phyloP scores from a whole-genome alignment of 2,797 vertebrate genomes.

The Sphaeramia orbicularis region DNA sequence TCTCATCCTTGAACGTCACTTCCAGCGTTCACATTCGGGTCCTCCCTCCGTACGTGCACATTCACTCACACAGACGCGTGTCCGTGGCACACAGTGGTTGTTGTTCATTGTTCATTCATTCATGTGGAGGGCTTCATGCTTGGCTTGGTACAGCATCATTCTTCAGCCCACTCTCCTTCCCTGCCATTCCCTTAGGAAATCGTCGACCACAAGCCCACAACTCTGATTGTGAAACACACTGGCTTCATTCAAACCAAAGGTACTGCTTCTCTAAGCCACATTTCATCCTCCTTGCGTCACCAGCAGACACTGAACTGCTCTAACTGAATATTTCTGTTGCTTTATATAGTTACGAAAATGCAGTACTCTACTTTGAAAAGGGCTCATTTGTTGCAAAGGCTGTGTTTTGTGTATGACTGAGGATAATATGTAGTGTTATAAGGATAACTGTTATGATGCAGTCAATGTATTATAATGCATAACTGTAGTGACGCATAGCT shows the following conservation, averaged over 20 bases:
- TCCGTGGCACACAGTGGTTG: constrained; percentile 69
- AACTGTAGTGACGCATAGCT: background rate
- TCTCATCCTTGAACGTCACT: constrained; percentile 55
- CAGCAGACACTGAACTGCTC: constrained; percentile 32
- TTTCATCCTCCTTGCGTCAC: constrained; percentile 64
- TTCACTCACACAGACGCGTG: constrained; percentile 29
- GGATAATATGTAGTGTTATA: background rate
- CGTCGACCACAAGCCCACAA: constrained; percentile 74
- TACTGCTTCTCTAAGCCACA: constrained; percentile 55
- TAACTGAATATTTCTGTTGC: constrained; percentile 49
- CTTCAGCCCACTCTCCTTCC: constrained; percentile 76
- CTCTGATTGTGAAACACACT: constrained; percentile 80
- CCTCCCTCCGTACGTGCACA: constrained; percentile 32
- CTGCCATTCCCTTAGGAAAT: constrained; percentile 73
- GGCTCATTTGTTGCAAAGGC: constrained; percentile 18
- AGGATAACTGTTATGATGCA: background rate
- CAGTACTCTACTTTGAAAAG: background rate
- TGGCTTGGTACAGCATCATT: constrained; percentile 78
- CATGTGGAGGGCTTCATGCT: constrained; percentile 78
- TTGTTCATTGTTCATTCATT: constrained; percentile 88
- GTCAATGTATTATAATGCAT: background rate
- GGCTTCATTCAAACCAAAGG: constrained; percentile 77
- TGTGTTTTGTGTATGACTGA: constrained; percentile 3
- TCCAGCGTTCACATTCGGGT: constrained; percentile 26
- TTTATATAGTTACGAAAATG: constrained; percentile 56